A percentile compares a stretch with the other conserved stretches of the same genome.
phyloP scores from a whole-genome alignment of 2,113 vertebrate genomes.

The Sinocyclocheilus anophthalmus region DNA sequence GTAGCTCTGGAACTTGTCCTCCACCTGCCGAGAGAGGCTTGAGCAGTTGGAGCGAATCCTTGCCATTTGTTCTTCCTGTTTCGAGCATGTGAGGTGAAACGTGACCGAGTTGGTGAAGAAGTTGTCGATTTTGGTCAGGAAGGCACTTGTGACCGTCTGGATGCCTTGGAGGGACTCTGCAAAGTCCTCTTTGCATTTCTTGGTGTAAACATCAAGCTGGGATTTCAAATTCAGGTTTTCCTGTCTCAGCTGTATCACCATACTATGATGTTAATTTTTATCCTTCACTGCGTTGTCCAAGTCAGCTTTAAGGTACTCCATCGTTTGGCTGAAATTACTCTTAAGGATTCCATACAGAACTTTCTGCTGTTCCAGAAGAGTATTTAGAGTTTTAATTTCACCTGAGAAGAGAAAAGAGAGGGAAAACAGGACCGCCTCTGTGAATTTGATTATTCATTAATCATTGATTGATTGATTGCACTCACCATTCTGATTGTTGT shows the following conservation, averaged over 20 bases:
- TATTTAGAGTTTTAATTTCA: conserved; percentile 58
- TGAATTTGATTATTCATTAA: background rate
- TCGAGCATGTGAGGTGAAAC: conserved; percentile 76
- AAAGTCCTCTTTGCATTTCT: conserved; percentile 79
- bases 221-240: conserved; percentile 65
- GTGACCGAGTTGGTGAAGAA: conserved; percentile 70
- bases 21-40: conserved; percentile 70
- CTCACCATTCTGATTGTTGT: conserved; percentile 59
- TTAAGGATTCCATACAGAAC: conserved; percentile 63
- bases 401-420: conserved; percentile 46
- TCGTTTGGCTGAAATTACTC: conserved; percentile 70
- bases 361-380: conserved; percentile 61
- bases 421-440: background rate
- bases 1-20: conserved; percentile 71
- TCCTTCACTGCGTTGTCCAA: conserved; percentile 64
- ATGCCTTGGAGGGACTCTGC: conserved; percentile 72
- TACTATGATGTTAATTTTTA: conserved; percentile 50
- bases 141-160: conserved; percentile 68
- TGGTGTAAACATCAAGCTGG: conserved; percentile 66
- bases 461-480: background rate
- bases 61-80: conserved; percentile 69
- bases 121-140: conserved; percentile 73
- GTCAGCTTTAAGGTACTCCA: conserved; percentile 61
- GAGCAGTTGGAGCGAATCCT: conserved; percentile 70
- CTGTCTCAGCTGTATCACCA: conserved; percentile 49